Evolutionary conservation across 2,888 invertebrate species (phyloP), one percentile per base, ranked within the genome.

Genomic region (Pseudococcus viburni): DNA sequence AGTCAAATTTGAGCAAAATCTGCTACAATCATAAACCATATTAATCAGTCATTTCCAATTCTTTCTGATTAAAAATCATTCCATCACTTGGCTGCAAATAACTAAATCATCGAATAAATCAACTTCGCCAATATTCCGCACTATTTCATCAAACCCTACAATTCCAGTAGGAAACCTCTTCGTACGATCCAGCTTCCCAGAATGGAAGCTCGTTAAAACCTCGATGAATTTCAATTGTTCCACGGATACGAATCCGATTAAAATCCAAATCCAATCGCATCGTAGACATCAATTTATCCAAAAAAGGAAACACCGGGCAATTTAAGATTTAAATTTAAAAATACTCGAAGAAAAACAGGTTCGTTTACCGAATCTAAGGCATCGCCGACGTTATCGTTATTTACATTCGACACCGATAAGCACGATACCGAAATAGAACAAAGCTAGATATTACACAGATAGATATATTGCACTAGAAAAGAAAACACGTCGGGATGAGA

Each of bases 391-490:
- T 59, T 19, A 59, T 59, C 64, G 1, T 64, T 64, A 22, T 64
- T 22, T 64, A 22, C 64, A 64, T 64, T 64, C 64, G 64, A 22
- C 22, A 22, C 64, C 9, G 64, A 64, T 64, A 64, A 64, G 19
- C 26, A 33, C 26, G 64, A 22, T 22, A 64, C 64, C 64, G 4
- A 64, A 64, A 64, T 64, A 64, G 19, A 64, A 22, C 6, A 64
- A 19, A 59, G 6, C 59, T 12, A 15, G 22, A 7, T 7, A 19
- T 22, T 19, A 19, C 64, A 22, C 19, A 64, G 15, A 64, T 22
- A 64, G 55, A 64, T 64, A 64, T 64, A 64, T 64, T 64, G 64
- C 64, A 64, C 22, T 22, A 64, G 22, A 19, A 64, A n/a, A n/a
- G n/a, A 59, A 64, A 64, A 22, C 64, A 22, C 11, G 22, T 64